Percentiles rank a stretch among this genome's conserved stretches.
Evolutionary conservation across 2,113 vertebrate genomes (phyloP).

Genomic region (Myrmecobius fasciatus): DNA sequence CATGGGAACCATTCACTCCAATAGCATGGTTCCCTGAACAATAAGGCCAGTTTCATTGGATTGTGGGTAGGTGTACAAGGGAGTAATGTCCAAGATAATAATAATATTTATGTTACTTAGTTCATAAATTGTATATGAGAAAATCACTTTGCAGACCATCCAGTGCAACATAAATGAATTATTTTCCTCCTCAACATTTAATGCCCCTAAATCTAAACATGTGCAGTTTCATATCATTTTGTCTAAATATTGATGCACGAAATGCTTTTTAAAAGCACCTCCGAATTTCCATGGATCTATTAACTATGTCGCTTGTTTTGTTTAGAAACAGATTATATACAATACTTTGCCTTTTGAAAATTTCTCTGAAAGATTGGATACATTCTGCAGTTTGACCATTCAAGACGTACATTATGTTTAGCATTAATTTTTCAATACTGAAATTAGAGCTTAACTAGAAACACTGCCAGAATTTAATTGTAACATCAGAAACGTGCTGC

Average conservation of each 20-base stretch:
- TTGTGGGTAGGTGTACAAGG: not conserved
- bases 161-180: not conserved
- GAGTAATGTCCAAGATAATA: not conserved
- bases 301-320: constrained; percentile 15
- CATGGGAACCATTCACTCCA: not conserved
- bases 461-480: constrained; percentile 63
- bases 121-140: not conserved
- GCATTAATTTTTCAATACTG: constrained; percentile 61
- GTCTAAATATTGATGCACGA: not conserved
- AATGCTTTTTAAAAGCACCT: constrained; percentile 18
- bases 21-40: not conserved
- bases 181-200: not conserved
- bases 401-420: constrained; percentile 53
- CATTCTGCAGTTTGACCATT: constrained; percentile 47
- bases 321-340: constrained; percentile 47
- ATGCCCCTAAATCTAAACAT: not conserved
- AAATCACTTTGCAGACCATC: not conserved
- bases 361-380: constrained; percentile 48
- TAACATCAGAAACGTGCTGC: constrained; percentile 75
- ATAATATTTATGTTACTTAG: not conserved
- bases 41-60: not conserved
- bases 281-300: constrained; percentile 29
- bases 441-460: constrained; percentile 65
- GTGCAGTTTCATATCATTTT: not conserved
- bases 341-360: constrained; percentile 10